These are phyloP conservation scores for Mergus octosetaceus DNA, from an alignment of 2,797 vertebrate genomes.

Conservation along the genomic window DNA sequence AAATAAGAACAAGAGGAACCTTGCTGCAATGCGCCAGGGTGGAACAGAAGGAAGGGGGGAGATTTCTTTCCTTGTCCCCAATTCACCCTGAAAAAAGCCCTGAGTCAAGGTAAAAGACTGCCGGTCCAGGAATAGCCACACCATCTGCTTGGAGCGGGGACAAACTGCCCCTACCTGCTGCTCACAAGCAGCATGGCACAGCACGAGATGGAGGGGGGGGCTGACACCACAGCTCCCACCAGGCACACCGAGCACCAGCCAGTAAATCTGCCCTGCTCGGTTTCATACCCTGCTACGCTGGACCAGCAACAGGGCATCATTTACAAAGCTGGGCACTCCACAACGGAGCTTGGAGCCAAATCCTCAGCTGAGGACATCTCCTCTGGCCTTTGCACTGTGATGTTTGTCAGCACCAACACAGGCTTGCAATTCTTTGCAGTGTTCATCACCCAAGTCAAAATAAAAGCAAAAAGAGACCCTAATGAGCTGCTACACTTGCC, in stretches of 20 bases:
- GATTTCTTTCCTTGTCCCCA: neutral
- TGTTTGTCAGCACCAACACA: neutral
- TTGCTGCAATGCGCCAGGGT: neutral
- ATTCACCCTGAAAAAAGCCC: neutral
- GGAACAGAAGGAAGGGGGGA: too few species aligned
- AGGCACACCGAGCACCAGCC: accelerated
- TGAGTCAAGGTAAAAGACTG: neutral
- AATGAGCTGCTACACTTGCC: neutral
- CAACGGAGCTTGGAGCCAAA: neutral
- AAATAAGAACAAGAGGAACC: neutral
- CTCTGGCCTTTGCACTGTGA: neutral
- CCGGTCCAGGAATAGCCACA: neutral
- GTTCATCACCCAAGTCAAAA: neutral
- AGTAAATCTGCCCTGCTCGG: accelerated
- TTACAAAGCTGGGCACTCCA: neutral
- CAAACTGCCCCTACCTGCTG: neutral
- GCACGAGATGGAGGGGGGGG: neutral
- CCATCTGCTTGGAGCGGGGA: neutral
- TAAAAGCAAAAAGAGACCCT: neutral
- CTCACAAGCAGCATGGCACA: neutral
- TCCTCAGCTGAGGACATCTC: neutral
- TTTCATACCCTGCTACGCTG: neutral
- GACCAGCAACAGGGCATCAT: neutral
- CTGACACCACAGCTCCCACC: neutral
- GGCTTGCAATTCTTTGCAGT: neutral